phyloP scores from a whole-genome alignment of 2,113 vertebrate species.

The Anoura caudifer region DNA sequence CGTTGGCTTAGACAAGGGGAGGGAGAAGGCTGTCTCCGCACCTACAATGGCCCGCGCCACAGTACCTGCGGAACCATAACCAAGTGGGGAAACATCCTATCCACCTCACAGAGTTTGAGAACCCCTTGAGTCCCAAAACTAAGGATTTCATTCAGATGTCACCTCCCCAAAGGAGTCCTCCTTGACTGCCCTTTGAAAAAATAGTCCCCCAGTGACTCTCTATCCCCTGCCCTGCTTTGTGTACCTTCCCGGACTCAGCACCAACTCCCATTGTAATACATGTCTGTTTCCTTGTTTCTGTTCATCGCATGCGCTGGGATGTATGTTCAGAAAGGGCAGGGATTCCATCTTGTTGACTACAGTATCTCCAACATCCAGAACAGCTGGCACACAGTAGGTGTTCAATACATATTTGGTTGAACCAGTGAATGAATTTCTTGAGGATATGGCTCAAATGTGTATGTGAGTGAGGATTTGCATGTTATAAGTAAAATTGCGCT shows the following conservation, averaged over 20 bases:
- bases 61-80: neutral
- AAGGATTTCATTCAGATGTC: neutral
- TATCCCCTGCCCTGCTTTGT: too few species aligned
- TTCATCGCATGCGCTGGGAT: neutral
- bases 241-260: neutral
- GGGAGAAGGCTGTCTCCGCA: neutral
- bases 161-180: neutral
- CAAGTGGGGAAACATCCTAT: neutral
- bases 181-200: neutral
- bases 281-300: neutral
- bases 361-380: neutral
- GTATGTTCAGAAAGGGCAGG: neutral
- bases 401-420: neutral
- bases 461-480: too few species aligned
- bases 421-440: neutral
- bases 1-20: neutral
- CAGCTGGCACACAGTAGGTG: neutral
- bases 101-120: accelerated
- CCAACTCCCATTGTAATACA: neutral
- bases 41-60: accelerated
- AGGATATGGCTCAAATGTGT: neutral
- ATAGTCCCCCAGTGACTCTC: neutral
- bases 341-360: neutral
- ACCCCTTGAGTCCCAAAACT: neutral
- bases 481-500: neutral